Evolutionary conservation across 2,888 invertebrate species (phyloP), one percentile per base, ranked within the genome.

Genomic region (Lithodes maja): DNA sequence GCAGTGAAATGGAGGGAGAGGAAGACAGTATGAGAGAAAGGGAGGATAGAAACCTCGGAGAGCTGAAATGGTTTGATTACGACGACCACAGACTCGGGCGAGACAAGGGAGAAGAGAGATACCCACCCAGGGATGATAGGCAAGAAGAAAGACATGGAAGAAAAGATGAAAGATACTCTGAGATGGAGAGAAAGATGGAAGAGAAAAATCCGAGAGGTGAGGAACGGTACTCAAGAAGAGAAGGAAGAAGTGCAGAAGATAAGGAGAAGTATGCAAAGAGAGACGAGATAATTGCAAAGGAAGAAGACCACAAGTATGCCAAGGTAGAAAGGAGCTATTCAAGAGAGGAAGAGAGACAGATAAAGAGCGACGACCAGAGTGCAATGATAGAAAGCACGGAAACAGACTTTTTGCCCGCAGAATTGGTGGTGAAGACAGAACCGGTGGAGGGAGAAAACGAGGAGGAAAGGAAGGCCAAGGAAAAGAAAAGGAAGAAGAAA

Each of bases 1-100:
- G 55, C 74, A 7, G 53, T 82, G 71, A 87, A 55, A 78, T 75
- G 78, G 89, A 89, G 54, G 85, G 69, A 12, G 79, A 79, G 69
- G 77, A 85, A 68, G 78, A n/a, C 9, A 75, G 61, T 54, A 69
- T 78, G 79, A 33, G 69, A 49, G 53, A 79, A 52, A n/a, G 75
- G 61, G n/a, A 77, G 54, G 54, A 75, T 12, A 78, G 54, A 78
- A 49, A 15, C 15, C 15, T 71, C 17, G 71, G 71, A 15, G 69
- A 71, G 15, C n/a, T 69, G 74, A 74, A 71, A 33, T 84, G 33
- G 83, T 83, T 61, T 85, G 77, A 85, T 49, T 33, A 85, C 49
- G 61, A 61, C 68, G 33, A 71, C 17, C 53, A 80, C 61, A 61
- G 78, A 80, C n/a, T 12, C n/a, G 12, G 71, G 71, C 3, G 71